These are phyloP conservation scores for Spatulosminthurus flaviceps DNA, from an alignment of 2,888 invertebrate species.

Conservation along the genomic window DNA sequence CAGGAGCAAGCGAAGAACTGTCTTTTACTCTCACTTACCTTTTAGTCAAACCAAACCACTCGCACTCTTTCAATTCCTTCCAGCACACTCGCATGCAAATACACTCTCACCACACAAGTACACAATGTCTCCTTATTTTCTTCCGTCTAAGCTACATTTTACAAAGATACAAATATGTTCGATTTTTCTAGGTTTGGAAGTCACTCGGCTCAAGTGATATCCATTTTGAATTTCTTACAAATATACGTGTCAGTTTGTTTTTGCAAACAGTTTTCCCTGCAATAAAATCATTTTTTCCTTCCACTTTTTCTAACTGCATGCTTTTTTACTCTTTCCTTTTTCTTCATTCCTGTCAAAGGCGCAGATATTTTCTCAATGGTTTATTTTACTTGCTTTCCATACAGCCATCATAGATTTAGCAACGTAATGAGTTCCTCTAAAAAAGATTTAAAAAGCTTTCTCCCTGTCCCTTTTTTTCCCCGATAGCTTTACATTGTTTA, in stretches of 20 bases:
- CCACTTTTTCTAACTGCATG: neutral
- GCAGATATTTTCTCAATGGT: no score
- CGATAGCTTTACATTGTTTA: neutral
- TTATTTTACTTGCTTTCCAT: no score
- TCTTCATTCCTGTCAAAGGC: neutral
- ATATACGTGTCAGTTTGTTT: conserved; percentile 21
- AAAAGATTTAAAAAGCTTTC: no score
- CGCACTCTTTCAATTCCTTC: conserved; percentile 26
- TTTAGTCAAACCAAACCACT: conserved; percentile 15
- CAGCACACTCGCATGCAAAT: neutral
- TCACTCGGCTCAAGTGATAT: conserved; percentile 1
- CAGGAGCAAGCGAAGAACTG: neutral
- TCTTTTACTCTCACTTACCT: conserved; percentile 23
- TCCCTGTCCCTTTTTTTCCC: neutral
- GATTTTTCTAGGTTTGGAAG: neutral
- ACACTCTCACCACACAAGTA: neutral
- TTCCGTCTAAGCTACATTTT: neutral
- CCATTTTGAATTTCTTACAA: neutral
- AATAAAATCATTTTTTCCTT: neutral
- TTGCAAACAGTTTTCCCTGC: neutral
- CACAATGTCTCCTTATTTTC: neutral
- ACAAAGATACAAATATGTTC: neutral
- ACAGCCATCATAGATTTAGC: no score
- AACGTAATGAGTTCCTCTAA: no score
- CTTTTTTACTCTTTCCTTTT: neutral